These are phyloP conservation scores for Picus viridis DNA, from an alignment of 2,797 vertebrate species.

Conservation along the genomic window DNA sequence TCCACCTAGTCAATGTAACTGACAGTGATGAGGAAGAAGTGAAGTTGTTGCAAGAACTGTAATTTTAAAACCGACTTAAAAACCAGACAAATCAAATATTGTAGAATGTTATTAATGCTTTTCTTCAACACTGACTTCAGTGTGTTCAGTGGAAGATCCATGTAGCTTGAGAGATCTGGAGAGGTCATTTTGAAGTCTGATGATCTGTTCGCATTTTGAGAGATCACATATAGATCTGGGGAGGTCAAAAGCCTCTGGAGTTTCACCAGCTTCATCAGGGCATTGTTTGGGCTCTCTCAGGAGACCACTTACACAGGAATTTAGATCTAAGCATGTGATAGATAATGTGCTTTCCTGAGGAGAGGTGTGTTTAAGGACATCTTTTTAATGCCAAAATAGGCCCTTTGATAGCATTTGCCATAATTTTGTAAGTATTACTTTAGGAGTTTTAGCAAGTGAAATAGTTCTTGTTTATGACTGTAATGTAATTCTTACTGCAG, in stretches of 20 bases:
- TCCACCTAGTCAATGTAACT: slow-evolving; percentile 74
- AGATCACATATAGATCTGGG: background rate
- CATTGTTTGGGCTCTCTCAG: background rate
- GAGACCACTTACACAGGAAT: background rate
- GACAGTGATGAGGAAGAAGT: slow-evolving; percentile 78
- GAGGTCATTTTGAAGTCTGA: slow-evolving; percentile 6
- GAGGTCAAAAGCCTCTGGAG: background rate
- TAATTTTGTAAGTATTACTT: slow-evolving; percentile 17
- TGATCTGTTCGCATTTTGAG: slow-evolving; percentile 19
- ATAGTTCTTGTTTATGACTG: slow-evolving; percentile 32
- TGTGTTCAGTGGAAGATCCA: slow-evolving; percentile 50
- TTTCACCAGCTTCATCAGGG: background rate
- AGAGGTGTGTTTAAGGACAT: background rate
- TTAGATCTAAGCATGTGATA: background rate
- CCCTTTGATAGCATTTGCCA: slow-evolving; percentile 28
- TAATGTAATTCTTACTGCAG: slow-evolving; percentile 25
- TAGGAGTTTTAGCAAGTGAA: slow-evolving; percentile 43
- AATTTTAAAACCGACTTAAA: slow-evolving; percentile 61
- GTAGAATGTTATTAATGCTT: slow-evolving; percentile 64
- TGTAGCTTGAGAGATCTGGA: background rate
- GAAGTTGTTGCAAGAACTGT: slow-evolving; percentile 79
- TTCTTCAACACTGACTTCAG: slow-evolving; percentile 48
- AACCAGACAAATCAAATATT: background rate
- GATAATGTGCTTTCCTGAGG: background rate
- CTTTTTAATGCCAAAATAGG: background rate